Percentiles rank a stretch among this genome's conserved stretches.
Evolutionary conservation across 2,113 vertebrate species (phyloP).

Genomic region (Potamarius usumacintae): DNA sequence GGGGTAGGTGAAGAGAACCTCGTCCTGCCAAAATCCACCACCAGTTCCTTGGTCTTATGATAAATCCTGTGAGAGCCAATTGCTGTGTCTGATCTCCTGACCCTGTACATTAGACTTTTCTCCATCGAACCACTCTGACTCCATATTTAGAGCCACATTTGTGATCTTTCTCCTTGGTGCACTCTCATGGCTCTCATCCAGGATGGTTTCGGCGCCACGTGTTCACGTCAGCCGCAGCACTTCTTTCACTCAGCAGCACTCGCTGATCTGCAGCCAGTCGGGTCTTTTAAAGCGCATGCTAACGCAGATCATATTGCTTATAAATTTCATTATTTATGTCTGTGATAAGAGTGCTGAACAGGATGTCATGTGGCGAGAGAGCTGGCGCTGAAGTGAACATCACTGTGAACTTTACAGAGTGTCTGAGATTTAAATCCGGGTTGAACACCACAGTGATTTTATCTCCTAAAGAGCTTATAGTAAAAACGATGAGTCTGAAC

Average conservation of each 20-base stretch:
- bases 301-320: not conserved
- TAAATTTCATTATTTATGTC: not conserved
- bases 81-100: not conserved
- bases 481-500: not conserved
- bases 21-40: too few species aligned
- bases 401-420: not conserved
- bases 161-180: not conserved
- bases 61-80: not conserved
- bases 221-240: not conserved
- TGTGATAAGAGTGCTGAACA: not conserved
- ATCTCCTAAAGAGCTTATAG: not conserved
- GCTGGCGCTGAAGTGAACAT: not conserved
- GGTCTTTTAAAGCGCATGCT: not conserved
- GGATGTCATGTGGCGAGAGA: not conserved
- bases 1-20: too few species aligned
- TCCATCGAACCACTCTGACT: not conserved
- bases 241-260: not conserved
- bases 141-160: not conserved
- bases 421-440: not conserved
- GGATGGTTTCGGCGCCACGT: not conserved
- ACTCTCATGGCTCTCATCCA: not conserved
- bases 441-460: not conserved
- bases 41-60: too few species aligned
- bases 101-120: not conserved
- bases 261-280: not conserved